Percentiles rank a stretch among this genome's conserved stretches.
Evolutionary conservation across 2,797 vertebrate species (phyloP).

Genomic region (Neoniphon sammara): DNA sequence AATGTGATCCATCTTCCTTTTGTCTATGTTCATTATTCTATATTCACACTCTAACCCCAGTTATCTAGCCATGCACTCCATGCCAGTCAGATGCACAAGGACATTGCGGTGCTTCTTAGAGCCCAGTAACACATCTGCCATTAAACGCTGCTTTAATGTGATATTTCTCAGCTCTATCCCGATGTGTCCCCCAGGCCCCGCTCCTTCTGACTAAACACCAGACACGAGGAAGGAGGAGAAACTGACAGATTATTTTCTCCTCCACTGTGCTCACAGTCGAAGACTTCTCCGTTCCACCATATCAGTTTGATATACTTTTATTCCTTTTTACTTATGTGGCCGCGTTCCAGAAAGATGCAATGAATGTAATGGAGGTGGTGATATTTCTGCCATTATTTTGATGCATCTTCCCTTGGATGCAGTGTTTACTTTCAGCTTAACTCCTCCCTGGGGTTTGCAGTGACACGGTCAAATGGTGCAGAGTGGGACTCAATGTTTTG

Average conservation of each 20-base stretch:
- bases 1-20: conserved; percentile 81
- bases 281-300: neutral
- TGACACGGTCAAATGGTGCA: conserved; percentile 50
- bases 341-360: neutral
- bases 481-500: conserved; percentile 59
- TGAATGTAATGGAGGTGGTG: neutral
- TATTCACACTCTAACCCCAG: conserved; percentile 69
- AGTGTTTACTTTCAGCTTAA: conserved; percentile 32
- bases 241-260: conserved; percentile 5
- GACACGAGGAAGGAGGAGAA: neutral
- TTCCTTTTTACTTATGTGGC: neutral
- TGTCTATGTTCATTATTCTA: conserved; percentile 79
- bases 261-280: neutral
- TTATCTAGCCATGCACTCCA: conserved; percentile 57
- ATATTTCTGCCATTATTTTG: conserved; percentile 29
- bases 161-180: neutral
- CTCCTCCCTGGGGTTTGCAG: conserved; percentile 34
- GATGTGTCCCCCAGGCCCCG: neutral
- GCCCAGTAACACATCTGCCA: conserved; percentile 1
- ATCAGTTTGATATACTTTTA: neutral
- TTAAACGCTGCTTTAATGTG: conserved; percentile 15
- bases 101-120: conserved; percentile 36
- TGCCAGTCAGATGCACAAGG: conserved; percentile 59
- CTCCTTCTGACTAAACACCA: neutral
- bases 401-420: conserved; percentile 36